phyloP scores from a whole-genome alignment of 2,888 invertebrate species.

The Eretmocerus hayati region DNA sequence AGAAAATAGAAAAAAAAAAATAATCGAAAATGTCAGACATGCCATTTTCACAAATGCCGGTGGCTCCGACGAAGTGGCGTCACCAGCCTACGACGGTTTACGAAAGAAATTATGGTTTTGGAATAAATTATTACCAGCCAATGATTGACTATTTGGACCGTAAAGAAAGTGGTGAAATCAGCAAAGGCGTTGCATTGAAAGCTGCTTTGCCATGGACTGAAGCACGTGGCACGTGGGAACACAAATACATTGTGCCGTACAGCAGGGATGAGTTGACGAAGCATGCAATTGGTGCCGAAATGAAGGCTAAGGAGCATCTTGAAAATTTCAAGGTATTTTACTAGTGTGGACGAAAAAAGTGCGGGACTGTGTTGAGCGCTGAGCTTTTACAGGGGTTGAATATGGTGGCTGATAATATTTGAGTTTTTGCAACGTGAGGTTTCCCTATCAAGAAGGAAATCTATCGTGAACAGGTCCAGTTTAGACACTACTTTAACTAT shows the following conservation, averaged over 20 bases:
- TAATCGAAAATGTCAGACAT: conserved; percentile 30
- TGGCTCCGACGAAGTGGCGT: conserved; percentile 40
- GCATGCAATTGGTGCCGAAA: conserved; percentile 61
- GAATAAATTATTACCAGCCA: conserved; percentile 78
- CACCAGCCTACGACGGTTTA: conserved; percentile 59
- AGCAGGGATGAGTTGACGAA: conserved; percentile 60
- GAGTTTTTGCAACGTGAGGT: no score
- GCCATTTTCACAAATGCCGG: conserved; percentile 38
- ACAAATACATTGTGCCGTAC: conserved; percentile 60
- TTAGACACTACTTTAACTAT: no score
- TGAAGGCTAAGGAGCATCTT: conserved; percentile 63
- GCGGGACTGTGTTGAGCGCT: no score
- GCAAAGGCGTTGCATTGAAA: conserved; percentile 42
- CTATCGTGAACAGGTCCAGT: no score
- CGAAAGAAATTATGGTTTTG: conserved; percentile 77
- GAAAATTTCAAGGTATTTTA: conserved; percentile 51
- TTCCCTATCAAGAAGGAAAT: no score
- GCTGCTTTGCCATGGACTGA: conserved; percentile 62
- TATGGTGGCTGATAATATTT: no score
- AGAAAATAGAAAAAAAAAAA: neutral
- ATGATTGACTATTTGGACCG: conserved; percentile 79
- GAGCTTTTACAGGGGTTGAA: no score
- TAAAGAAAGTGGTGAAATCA: conserved; percentile 50
- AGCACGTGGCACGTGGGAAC: conserved; percentile 49
- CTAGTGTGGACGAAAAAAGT: no score